Conservation (phyloP, 2,113 vertebrate species). For the Heloderma charlesbogerti region DNA sequence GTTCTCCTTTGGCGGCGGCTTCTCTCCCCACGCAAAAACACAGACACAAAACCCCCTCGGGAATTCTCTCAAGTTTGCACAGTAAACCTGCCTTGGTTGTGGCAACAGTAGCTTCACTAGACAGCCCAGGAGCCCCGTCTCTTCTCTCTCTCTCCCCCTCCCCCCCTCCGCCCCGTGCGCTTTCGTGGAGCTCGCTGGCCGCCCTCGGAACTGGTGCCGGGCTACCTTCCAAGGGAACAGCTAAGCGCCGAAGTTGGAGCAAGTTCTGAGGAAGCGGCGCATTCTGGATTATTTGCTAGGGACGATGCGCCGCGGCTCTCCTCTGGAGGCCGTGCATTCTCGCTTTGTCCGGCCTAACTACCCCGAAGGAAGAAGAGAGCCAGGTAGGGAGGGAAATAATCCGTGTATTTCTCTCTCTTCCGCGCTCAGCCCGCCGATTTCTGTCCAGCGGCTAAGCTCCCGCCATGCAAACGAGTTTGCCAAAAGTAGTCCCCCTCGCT, state of each 20-base stretch:
- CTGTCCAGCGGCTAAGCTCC: background rate
- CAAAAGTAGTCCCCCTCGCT: slow-evolving; percentile 59
- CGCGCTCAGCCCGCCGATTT: background rate
- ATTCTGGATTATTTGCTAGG: background rate
- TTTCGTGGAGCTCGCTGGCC: background rate
- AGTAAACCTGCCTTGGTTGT: background rate
- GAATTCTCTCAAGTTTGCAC: background rate
- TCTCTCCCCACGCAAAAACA: background rate
- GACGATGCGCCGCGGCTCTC: background rate
- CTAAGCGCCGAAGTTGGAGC: background rate
- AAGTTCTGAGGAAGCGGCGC: background rate
- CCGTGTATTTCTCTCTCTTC: too few species aligned
- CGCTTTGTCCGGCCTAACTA: background rate
- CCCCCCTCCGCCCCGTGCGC: background rate
- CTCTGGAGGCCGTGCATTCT: background rate
- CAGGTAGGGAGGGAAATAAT: too few species aligned
- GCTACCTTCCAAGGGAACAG: background rate
- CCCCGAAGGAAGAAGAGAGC: too few species aligned
- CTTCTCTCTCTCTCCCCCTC: too few species aligned
- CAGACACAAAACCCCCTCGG: background rate
- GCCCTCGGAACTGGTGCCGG: background rate
- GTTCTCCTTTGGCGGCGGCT: background rate
- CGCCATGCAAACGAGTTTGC: slow-evolving; percentile 20
- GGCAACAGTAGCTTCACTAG: background rate
- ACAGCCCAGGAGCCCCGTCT: background rate